A percentile compares a stretch with the other conserved stretches of the same genome.
These are phyloP conservation scores for Enteromius mattozi DNA, from an alignment of 2,797 vertebrate genomes.

Conservation along the genomic window DNA sequence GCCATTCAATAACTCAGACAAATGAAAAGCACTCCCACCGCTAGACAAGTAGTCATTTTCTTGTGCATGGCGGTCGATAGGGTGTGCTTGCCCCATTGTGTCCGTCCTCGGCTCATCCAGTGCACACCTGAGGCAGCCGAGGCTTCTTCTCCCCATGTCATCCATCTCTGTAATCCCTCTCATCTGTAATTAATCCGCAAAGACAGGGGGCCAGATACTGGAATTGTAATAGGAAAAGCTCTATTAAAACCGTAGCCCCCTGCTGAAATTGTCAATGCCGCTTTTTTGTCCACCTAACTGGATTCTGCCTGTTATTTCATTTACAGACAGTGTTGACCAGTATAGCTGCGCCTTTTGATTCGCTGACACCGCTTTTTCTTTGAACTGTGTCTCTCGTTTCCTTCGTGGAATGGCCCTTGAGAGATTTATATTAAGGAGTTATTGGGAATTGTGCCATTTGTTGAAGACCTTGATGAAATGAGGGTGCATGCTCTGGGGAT, in stretches of 20 bases:
- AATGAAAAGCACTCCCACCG: conserved; percentile 69
- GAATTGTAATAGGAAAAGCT: conserved; percentile 88
- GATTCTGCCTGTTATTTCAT: conserved; percentile 90
- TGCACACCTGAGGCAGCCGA: conserved; percentile 50
- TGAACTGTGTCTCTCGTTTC: conserved; percentile 61
- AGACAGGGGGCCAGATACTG: conserved; percentile 85
- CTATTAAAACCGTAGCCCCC: conserved; percentile 85
- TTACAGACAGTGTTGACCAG: conserved; percentile 82
- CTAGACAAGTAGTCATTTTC: conserved; percentile 58
- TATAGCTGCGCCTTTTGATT: conserved; percentile 73
- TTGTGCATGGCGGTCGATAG: conserved; percentile 45
- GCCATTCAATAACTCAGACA: conserved; percentile 68
- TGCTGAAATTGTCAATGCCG: conserved; percentile 84
- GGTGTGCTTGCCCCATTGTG: conserved; percentile 57
- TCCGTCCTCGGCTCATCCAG: conserved; percentile 31
- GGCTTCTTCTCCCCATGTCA: conserved; percentile 46
- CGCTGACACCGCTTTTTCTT: conserved; percentile 78
- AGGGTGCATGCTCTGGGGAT: conserved; percentile 32
- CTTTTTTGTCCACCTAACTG: conserved; percentile 84
- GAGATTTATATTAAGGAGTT: conserved; percentile 55
- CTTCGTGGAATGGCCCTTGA: conserved; percentile 47
- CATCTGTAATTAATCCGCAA: conserved; percentile 90
- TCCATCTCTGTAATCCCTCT: conserved; percentile 91
- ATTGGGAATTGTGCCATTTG: conserved; percentile 44
- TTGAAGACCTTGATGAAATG: conserved; percentile 52